Evolutionary conservation across 2,888 invertebrate species (phyloP).

Genomic region (Neoscelio sp.): DNA sequence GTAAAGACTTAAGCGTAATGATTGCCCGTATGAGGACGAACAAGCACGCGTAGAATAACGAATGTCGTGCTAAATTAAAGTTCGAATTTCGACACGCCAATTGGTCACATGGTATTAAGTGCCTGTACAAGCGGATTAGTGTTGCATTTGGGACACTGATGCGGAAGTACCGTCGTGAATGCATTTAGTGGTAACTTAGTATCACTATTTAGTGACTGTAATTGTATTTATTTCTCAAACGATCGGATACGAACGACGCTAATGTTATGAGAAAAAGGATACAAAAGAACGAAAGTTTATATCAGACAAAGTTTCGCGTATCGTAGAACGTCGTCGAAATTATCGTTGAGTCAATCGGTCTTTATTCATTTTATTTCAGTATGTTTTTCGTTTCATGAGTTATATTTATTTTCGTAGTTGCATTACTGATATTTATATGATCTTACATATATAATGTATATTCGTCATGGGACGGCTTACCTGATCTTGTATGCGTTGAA

Average conservation of each 20-base stretch:
- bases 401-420: conserved; percentile 3
- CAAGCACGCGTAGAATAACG: conserved; percentile 3
- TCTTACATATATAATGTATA: conserved; percentile 16
- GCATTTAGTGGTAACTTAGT: conserved; percentile 62
- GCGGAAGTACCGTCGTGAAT: conserved; percentile 67
- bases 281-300: conserved; percentile 25
- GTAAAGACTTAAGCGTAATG: conserved; percentile 53
- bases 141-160: conserved; percentile 75
- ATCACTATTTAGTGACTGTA: conserved; percentile 20
- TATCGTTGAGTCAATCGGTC: conserved; percentile 1
- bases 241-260: not conserved
- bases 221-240: conserved; percentile 51
- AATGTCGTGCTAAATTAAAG: not conserved
- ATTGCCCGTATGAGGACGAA: conserved; percentile 16
- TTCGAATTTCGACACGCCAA: conserved; percentile 47
- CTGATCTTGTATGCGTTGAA: conserved; percentile 61
- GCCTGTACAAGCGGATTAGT: conserved; percentile 77
- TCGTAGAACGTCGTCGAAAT: conserved; percentile 32
- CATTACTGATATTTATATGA: conserved; percentile 20
- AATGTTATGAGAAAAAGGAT: not conserved
- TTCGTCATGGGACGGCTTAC: conserved; percentile 57
- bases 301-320: conserved; percentile 40
- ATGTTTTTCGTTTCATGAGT: not conserved
- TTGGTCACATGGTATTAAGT: conserved; percentile 76
- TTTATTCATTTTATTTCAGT: too few relatives aligned